A percentile compares a stretch with the other conserved stretches of the same genome.
These are phyloP conservation scores for Euwallacea fornicatus DNA, from an alignment of 1,140 invertebrate species.

Conservation along the genomic window DNA sequence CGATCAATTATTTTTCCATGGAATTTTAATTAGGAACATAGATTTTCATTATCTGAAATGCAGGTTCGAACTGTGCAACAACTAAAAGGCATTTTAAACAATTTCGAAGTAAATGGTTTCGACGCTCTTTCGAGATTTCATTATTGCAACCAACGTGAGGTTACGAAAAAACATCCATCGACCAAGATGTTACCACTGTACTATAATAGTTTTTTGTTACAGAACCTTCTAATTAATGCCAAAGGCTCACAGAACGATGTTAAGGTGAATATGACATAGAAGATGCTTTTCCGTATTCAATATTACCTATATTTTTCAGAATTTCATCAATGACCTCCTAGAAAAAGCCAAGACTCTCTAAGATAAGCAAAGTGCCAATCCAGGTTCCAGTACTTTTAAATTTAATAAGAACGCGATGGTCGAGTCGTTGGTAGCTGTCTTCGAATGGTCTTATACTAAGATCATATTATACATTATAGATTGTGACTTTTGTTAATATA, in stretches of 20 bases:
- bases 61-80: too few relatives aligned
- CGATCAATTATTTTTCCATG: too few relatives aligned
- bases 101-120: too few relatives aligned
- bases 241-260: slow-evolving; percentile 84
- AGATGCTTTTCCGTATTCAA: background rate
- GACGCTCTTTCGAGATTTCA: too few relatives aligned
- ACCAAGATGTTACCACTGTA: too few relatives aligned
- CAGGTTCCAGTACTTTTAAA: slow-evolving; percentile 15
- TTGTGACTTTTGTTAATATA: background rate
- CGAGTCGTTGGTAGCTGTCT: slow-evolving; percentile 1
- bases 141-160: too few relatives aligned
- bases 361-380: slow-evolving; percentile 54
- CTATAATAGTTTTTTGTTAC: slow-evolving; percentile 48
- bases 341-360: slow-evolving; percentile 86
- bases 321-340: slow-evolving; percentile 87
- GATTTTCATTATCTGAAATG: too few relatives aligned
- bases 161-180: too few relatives aligned
- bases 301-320: slow-evolving; percentile 62
- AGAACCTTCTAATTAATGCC: slow-evolving; percentile 76
- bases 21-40: too few relatives aligned
- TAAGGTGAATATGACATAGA: slow-evolving; percentile 63
- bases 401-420: background rate
- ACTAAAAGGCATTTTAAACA: too few relatives aligned
- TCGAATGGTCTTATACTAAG: slow-evolving; percentile 4
- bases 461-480: background rate